A percentile compares a stretch with the other conserved stretches of the same genome.
Conservation (phyloP, 2,797 vertebrate species). For the Sphenopsis melanotis region DNA sequence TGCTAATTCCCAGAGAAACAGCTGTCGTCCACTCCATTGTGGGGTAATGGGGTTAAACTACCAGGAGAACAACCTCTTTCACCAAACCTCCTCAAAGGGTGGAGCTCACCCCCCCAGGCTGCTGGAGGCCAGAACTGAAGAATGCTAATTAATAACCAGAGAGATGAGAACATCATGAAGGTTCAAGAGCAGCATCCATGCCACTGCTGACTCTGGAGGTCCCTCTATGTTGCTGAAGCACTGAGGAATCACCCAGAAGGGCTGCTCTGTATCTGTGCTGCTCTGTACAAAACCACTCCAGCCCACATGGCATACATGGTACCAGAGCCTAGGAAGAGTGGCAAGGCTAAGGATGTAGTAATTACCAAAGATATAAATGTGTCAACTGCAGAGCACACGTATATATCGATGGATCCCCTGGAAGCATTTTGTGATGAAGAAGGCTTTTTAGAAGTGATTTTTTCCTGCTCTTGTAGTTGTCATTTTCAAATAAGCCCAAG, state of each 20-base stretch:
- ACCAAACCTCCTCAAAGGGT: neutral
- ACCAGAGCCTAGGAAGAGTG: neutral
- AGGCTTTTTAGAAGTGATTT: neutral
- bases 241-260: neutral
- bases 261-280: neutral
- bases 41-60: neutral
- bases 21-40: rapidly evolving
- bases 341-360: neutral
- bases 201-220: neutral
- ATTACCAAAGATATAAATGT: neutral
- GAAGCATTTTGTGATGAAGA: neutral
- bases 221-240: neutral
- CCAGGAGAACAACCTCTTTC: neutral
- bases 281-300: neutral
- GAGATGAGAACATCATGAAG: neutral
- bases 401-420: neutral
- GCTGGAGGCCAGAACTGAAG: neutral
- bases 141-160: neutral
- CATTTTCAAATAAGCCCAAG: neutral
- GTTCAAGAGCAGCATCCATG: neutral
- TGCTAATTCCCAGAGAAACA: neutral
- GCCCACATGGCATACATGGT: neutral
- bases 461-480: neutral
- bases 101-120: neutral
- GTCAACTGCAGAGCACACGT: neutral